phyloP scores from a whole-genome alignment of 2,888 invertebrate species.

The Rhorus exstirpatorius region DNA sequence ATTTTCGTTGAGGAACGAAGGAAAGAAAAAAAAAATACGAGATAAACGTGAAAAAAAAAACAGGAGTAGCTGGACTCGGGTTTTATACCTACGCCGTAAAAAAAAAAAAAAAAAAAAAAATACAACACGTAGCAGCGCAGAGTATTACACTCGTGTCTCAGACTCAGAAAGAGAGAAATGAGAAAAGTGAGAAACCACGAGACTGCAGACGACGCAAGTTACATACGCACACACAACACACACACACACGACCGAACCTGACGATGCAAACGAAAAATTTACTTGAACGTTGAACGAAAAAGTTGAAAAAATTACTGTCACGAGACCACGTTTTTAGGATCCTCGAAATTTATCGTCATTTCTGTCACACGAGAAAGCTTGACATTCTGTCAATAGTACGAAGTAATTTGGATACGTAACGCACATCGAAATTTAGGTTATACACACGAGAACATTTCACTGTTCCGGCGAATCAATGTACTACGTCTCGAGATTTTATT shows the following conservation, averaged over 20 bases:
- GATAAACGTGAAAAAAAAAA: background rate
- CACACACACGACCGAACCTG: background rate
- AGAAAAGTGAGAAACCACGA: background rate
- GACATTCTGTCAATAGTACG: conserved; percentile 6
- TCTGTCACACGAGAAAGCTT: background rate
- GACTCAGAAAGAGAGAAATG: conserved; percentile 8
- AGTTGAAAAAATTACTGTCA: background rate
- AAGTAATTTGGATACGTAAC: background rate
- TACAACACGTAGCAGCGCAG: background rate
- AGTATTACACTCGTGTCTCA: background rate
- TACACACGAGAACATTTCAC: background rate
- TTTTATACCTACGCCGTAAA: background rate
- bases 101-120: conserved; percentile 6
- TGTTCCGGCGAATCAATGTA: background rate
- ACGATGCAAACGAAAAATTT: too few relatives aligned
- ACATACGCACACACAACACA: background rate
- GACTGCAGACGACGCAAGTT: conserved; percentile 35
- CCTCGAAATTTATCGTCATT: background rate
- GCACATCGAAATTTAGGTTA: conserved; percentile 22
- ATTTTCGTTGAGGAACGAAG: background rate
- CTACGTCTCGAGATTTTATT: too few relatives aligned
- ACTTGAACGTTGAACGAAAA: too few relatives aligned
- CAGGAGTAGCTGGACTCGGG: background rate
- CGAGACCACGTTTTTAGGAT: background rate
- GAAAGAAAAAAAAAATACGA: background rate